Conservation (phyloP, 2,113 vertebrate genomes). For the Lucifuga dentata region DNA sequence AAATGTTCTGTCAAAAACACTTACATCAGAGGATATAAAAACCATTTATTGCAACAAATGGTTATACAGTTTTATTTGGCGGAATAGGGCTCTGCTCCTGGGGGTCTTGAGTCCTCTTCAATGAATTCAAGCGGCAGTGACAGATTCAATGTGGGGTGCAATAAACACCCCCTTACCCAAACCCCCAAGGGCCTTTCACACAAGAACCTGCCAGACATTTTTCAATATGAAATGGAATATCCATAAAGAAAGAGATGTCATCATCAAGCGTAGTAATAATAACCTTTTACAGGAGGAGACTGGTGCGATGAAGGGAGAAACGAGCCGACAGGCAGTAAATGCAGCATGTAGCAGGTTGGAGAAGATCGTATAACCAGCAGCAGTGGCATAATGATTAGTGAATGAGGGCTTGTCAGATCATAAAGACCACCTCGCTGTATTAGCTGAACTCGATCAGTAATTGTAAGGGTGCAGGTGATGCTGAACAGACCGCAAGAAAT, state of each 20-base stretch:
- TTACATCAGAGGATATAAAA: constrained; percentile 36
- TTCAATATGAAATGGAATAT: constrained; percentile 39
- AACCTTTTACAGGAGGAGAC: neutral
- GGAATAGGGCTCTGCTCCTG: constrained; percentile 13
- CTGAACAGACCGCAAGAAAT: neutral
- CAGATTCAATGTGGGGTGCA: neutral
- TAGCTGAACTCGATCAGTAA: constrained; percentile 9
- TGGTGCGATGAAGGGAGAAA: neutral
- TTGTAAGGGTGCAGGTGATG: neutral
- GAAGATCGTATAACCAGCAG: neutral
- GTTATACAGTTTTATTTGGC: constrained; percentile 35
- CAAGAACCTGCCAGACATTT: constrained; percentile 41
- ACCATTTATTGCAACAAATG: constrained; percentile 37
- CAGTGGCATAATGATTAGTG: no score
- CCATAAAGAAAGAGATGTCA: constrained; percentile 26
- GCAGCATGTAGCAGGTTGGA: neutral
- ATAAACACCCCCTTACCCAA: constrained; percentile 5
- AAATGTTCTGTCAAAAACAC: constrained; percentile 47
- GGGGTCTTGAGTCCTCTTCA: constrained; percentile 25
- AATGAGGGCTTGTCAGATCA: constrained; percentile 1
- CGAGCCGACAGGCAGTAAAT: constrained; percentile 22
- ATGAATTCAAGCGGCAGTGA: no score
- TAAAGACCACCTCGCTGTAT: constrained; percentile 3
- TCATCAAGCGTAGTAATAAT: constrained; percentile 22
- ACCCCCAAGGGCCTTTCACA: neutral